Evolutionary conservation across 2,113 vertebrate species (phyloP), one percentile per base, ranked within the genome.

Genomic region (Chamaetylas fuelleborni): DNA sequence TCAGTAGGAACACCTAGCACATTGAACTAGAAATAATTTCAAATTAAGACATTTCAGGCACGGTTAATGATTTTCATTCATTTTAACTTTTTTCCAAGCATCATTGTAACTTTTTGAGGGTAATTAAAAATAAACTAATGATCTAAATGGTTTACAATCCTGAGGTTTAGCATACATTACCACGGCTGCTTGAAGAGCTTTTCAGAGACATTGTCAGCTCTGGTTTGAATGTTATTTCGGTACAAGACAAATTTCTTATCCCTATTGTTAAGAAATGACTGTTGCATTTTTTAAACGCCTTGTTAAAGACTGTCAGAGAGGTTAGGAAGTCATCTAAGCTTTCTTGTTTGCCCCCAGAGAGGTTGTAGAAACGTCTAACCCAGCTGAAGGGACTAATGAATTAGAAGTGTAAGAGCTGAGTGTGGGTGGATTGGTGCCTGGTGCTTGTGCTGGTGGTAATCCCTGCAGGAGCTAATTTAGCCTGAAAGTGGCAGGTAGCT

Each of bases 331-430:
- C 78, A 88, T 80, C 83, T 86, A 67, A 91, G 58, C 69, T 94
- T 91, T 40, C 73, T 22, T 26, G 67, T 90, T 87, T 88, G 50
- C 19, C 53, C 87, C 31, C 14, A 34, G 31, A 91, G 73, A 94
- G 51, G 84, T 66, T 96, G 87, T 84, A 92, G 72, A 95, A 97
- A 95, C 26, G 40, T 85, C 88, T 96, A 95, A 94, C 90, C 81
- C 67, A 88, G 23, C 28, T 94, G 62, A 58, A 90, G 92, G 67
- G 81, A 92, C 62, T 84, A 72, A 91, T 47, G 50, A 96, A 96
- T 96, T 95, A 86, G 53, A 94, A 97, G 40, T 36, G 4, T 57
- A 88, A 85, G 61, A 72, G 48, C 73, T 94, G 57, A 97, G 0
- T 22, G 71, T 87, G 78, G 86, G 81, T n/a, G 71, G 81, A 36